A percentile compares a stretch with the other conserved stretches of the same genome.
These are phyloP conservation scores for Lasioglossum malachurum DNA, from an alignment of 2,888 invertebrate species.

Conservation along the genomic window DNA sequence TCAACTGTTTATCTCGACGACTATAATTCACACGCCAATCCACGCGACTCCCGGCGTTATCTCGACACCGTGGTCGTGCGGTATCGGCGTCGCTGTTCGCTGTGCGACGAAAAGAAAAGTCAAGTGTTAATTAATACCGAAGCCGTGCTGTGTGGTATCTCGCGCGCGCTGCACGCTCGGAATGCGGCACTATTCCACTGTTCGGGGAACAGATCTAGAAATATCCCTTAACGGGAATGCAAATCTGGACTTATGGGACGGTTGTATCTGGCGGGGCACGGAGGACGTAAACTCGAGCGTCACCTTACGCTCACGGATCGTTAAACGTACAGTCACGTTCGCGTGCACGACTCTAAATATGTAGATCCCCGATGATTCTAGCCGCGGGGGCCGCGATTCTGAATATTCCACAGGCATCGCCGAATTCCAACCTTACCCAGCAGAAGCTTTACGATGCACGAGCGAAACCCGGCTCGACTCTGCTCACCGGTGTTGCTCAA, in stretches of 20 bases:
- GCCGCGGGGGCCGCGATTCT: constrained; percentile 42
- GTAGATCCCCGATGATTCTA: constrained; percentile 58
- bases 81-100: constrained; percentile 7
- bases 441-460: constrained; percentile 55
- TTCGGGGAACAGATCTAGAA: constrained; percentile 69
- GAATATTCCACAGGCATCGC: constrained; percentile 61
- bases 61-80: not conserved
- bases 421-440: constrained; percentile 54
- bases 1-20: constrained; percentile 8
- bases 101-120: constrained; percentile 30
- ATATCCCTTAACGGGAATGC: constrained; percentile 72
- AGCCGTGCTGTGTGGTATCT: constrained; percentile 17
- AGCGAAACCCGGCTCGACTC: constrained; percentile 28
- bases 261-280: constrained; percentile 26
- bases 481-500: constrained; percentile 43
- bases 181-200: constrained; percentile 68
- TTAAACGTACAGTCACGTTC: constrained; percentile 64
- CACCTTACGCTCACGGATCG: constrained; percentile 62
- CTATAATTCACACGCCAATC: constrained; percentile 14
- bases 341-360: constrained; percentile 59
- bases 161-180: constrained; percentile 49
- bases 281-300: constrained; percentile 44
- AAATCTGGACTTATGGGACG: constrained; percentile 66
- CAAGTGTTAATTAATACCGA: constrained; percentile 64
- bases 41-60: not conserved